phyloP scores from a whole-genome alignment of 2,888 invertebrate genomes.

The Epistrophella euchroma region DNA sequence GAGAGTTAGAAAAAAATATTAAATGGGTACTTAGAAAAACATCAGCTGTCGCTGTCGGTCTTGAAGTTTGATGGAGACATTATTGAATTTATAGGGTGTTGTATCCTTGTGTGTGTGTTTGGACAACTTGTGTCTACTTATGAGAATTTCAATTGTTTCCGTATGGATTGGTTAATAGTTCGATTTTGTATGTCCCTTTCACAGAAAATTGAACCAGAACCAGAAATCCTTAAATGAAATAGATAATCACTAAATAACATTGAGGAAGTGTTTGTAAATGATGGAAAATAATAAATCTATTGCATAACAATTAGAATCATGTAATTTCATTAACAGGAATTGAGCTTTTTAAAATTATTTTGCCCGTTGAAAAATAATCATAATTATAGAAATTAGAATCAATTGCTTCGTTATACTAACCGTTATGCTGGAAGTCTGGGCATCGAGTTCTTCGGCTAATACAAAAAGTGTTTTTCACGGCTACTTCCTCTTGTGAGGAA shows the following conservation, averaged over 20 bases:
- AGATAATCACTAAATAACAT: neutral
- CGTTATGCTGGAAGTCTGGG: too few relatives aligned
- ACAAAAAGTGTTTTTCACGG: too few relatives aligned
- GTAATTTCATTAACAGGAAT: neutral
- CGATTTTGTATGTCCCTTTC: conserved; percentile 14
- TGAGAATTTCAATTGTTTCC: conserved; percentile 49
- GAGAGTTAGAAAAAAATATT: conserved; percentile 4
- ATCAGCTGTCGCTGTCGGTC: conserved; percentile 3
- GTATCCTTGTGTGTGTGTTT: neutral
- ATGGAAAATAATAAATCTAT: neutral
- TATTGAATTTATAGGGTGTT: conserved; percentile 47
- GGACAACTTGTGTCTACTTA: conserved; percentile 18
- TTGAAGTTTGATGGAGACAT: conserved; percentile 14
- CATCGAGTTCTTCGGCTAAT: too few relatives aligned
- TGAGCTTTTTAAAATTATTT: neutral
- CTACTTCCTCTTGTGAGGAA: too few relatives aligned
- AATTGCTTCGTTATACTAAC: too few relatives aligned
- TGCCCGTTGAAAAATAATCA: neutral
- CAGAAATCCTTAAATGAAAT: neutral
- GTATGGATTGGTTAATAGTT: conserved; percentile 41
- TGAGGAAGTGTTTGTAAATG: conserved; percentile 37
- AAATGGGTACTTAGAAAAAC: neutral
- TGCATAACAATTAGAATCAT: neutral
- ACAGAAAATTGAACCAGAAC: conserved; percentile 46
- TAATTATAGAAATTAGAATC: too few relatives aligned